phyloP scores from a whole-genome alignment of 2,113 vertebrate genomes.

The Brachypodius melanocephalos region DNA sequence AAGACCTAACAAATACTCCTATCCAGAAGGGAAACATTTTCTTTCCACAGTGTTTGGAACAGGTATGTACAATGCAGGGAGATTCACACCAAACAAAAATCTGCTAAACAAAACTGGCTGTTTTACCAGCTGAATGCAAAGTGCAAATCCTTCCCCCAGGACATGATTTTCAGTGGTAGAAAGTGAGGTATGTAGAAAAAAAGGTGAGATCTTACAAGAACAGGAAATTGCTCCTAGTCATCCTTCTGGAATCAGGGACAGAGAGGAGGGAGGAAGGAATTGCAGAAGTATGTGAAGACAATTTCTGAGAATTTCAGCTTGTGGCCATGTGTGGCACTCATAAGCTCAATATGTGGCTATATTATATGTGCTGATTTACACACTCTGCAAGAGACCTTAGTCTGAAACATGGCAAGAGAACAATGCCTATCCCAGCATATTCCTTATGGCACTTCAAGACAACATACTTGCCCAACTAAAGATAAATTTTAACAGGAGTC shows the following conservation, averaged over 20 bases:
- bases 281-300: background rate
- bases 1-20: background rate
- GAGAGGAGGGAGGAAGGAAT: background rate
- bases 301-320: background rate
- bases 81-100: background rate
- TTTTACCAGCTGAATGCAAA: background rate
- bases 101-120: background rate
- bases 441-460: slow-evolving; percentile 7
- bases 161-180: background rate
- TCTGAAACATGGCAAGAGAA: background rate
- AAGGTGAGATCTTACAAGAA: slow-evolving; percentile 1
- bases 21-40: background rate
- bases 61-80: background rate
- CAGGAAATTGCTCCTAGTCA: background rate
- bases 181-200: background rate
- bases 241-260: background rate
- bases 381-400: background rate
- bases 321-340: background rate
- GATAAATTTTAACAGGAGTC: slow-evolving; percentile 2
- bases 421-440: background rate
- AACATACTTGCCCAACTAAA: slow-evolving; percentile 9
- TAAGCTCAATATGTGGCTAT: background rate
- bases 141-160: background rate
- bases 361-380: background rate
- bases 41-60: background rate